Base-by-base conservation (phyloP, 2,113 vertebrate species). In the Bufo gargarizans region DNA sequence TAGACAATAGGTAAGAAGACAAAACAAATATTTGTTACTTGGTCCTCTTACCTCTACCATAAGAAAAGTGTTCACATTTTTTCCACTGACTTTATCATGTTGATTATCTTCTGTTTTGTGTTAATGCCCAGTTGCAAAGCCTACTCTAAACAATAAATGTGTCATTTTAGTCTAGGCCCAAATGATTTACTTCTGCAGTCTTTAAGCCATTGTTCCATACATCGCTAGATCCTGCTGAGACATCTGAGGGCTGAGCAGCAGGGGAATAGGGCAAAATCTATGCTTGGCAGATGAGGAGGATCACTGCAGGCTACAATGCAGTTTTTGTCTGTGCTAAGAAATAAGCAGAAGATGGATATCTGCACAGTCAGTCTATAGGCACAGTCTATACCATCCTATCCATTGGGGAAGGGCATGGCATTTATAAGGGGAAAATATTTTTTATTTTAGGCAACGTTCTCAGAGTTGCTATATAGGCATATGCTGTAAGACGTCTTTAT, bases 241-340 rank as follows among this genome's bases (percentile, higher is more conserved):
- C 17, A 76, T 76, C 72, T 76, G 72, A 50, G 72, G 72, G 45
- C 8, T 49, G 45, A 76, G 72, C 72, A 76, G 72, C 45, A 76
- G 72, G 72, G 72, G 50, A 76, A 76, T 76, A 49, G 72, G 72
- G 50, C 72, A 76, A 76, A 49, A 49, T 50, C 72, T 76, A 76
- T 20, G 16, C 72, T 50, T 76, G 17, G 47, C 72, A 76, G 72
- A 76, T 76, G 72, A 76, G 33, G 45, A 20, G 50, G 47, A 76
- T 76, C 72, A 76, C 49, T 76, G 72, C 47, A 20, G 72, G 3
- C 72, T 50, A 50, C 72, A 76, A 49, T 76, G 47, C 17, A 76
- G 72, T 76, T 50, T 76, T 76, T 76, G 72, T 76, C 72, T 76
- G 16, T 20, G 16, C 45, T 76, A 6, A 50, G 47, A 47, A 47